These are phyloP conservation scores for Phataginus tricuspis DNA, from an alignment of 2,797 vertebrate species.

Conservation along the genomic window DNA sequence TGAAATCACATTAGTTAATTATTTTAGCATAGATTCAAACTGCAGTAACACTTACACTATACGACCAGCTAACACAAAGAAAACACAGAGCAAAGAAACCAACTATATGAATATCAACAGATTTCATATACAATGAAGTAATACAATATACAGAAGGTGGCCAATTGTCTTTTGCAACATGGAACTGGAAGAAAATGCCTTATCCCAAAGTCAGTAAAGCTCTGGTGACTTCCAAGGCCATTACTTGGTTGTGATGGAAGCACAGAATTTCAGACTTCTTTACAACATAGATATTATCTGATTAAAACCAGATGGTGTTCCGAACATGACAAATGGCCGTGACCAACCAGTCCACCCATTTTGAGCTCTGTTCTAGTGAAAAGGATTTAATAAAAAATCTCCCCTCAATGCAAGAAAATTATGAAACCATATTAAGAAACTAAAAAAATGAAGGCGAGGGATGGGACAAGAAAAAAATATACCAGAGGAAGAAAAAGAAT, in stretches of 20 bases:
- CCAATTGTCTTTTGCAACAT: background rate
- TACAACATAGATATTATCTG: background rate
- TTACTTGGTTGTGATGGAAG: background rate
- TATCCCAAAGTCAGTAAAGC: background rate
- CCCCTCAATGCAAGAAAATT: background rate
- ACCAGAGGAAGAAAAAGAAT: background rate
- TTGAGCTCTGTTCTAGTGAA: background rate
- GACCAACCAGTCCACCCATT: background rate
- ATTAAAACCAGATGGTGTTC: background rate
- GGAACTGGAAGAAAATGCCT: background rate
- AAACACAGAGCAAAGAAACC: slow-evolving; percentile 35
- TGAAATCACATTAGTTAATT: slow-evolving; percentile 37
- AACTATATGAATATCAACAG: background rate
- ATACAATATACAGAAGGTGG: background rate
- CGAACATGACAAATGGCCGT: background rate
- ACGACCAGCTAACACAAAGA: background rate
- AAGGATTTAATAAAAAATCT: background rate
- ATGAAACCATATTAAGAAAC: background rate
- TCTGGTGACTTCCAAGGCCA: background rate
- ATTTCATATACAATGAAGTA: background rate
- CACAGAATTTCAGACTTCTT: background rate
- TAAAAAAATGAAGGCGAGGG: background rate
- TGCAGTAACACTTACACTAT: background rate
- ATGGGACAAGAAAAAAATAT: background rate
- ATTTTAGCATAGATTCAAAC: background rate